A percentile compares a stretch with the other conserved stretches of the same genome.
phyloP scores from a whole-genome alignment of 2,888 invertebrate species.

The Neoaliturus tenellus region DNA sequence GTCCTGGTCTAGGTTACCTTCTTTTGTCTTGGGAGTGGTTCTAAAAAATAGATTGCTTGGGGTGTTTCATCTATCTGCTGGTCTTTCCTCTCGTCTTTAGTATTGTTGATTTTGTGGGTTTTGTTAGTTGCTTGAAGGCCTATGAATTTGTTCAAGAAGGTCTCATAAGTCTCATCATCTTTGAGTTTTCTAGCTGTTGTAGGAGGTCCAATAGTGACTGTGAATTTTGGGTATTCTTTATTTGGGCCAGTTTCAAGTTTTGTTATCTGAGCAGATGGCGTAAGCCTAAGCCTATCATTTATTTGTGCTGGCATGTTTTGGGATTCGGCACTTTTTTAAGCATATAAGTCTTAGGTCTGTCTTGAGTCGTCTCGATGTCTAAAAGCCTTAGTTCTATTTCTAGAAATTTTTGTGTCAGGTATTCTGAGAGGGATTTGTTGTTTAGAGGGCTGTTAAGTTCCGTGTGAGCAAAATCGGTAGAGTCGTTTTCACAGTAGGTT shows the following conservation, averaged over 20 bases:
- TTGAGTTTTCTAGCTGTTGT: background rate
- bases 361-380: background rate
- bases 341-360: background rate
- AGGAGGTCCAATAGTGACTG: background rate
- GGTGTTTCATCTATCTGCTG: background rate
- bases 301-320: background rate
- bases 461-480: background rate
- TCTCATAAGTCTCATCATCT: background rate
- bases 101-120: background rate
- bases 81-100: background rate
- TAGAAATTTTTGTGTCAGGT: background rate
- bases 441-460: background rate
- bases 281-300: background rate
- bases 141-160: background rate
- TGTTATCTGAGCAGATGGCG: too few species aligned
- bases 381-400: background rate
- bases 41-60: background rate
- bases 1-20: background rate
- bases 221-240: background rate
- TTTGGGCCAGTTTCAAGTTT: background rate
- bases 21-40: background rate
- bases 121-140: background rate
- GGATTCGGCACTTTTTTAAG: background rate
- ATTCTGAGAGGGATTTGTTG: background rate
- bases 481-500: background rate